Percentiles rank a stretch among this genome's conserved stretches.
These are phyloP conservation scores for Lepus americanus DNA, from an alignment of 2,113 vertebrate genomes.

Conservation along the genomic window DNA sequence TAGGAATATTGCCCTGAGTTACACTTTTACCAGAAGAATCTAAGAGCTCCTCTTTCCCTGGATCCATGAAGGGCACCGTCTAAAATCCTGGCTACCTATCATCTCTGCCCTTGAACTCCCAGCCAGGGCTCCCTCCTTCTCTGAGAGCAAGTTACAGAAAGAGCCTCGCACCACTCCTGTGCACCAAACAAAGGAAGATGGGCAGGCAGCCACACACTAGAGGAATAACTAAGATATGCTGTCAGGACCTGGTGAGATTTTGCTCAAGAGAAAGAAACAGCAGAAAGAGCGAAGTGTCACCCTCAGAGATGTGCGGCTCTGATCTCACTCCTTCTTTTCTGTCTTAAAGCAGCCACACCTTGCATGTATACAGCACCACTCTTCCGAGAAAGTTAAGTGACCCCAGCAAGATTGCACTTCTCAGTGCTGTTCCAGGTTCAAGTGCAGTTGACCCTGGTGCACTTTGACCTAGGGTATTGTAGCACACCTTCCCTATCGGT, in stretches of 20 bases:
- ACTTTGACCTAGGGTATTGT: not conserved
- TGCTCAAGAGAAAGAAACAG: constrained; percentile 4
- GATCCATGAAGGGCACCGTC: constrained; percentile 32
- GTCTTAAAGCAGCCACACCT: not conserved
- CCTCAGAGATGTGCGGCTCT: not conserved
- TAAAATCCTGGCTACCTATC: not conserved
- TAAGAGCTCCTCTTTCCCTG: not conserved
- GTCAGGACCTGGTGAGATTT: not conserved
- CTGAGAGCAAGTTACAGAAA: not conserved
- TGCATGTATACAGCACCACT: not conserved
- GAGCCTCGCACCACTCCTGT: not conserved
- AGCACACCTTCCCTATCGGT: too few relatives aligned
- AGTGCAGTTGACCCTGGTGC: not conserved
- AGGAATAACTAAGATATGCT: not conserved
- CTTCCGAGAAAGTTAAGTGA: not conserved
- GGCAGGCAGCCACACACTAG: not conserved
- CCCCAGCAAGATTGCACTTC: not conserved
- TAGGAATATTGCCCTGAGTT: not conserved
- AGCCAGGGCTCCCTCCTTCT: not conserved
- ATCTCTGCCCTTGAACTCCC: constrained; percentile 52
- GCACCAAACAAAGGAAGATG: not conserved
- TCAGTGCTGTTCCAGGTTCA: not conserved
- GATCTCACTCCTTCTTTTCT: not conserved
- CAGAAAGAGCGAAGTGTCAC: not conserved
- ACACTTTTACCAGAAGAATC: not conserved